These are phyloP conservation scores for Semaprochilodus insignis DNA, from an alignment of 2,797 vertebrate species.

Conservation along the genomic window DNA sequence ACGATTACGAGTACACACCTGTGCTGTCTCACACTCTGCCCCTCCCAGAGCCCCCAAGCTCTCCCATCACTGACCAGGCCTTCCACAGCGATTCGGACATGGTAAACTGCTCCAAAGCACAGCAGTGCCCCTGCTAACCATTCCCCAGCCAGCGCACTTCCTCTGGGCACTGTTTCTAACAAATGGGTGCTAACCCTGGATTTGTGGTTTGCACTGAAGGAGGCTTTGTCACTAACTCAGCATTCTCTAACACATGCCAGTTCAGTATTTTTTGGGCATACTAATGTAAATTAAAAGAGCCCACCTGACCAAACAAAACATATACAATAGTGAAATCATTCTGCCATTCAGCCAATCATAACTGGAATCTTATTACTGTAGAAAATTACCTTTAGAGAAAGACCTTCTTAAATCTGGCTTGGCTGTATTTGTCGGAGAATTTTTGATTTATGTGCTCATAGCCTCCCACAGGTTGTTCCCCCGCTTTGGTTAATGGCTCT, in stretches of 20 bases:
- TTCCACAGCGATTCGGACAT: conserved; percentile 99
- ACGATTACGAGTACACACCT: conserved; percentile 77
- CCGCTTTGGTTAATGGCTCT: conserved; percentile 8
- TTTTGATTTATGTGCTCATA: conserved; percentile 25
- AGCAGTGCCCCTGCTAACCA: conserved; percentile 61
- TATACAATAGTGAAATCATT: background rate
- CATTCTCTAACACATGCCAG: conserved; percentile 36
- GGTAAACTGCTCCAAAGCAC: conserved; percentile 82
- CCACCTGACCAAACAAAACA: background rate
- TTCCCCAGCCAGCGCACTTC: conserved; percentile 63
- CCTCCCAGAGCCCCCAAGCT: conserved; percentile 78
- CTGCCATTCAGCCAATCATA: background rate
- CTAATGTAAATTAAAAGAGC: background rate
- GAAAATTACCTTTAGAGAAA: background rate
- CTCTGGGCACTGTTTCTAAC: conserved; percentile 13
- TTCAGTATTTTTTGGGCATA: background rate
- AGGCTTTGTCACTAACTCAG: conserved; percentile 13
- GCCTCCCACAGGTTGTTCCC: conserved; percentile 13
- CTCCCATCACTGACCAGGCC: conserved; percentile 83
- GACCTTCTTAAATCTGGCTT: conserved; percentile 4
- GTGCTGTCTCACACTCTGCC: conserved; percentile 85
- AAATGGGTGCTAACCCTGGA: conserved; percentile 11
- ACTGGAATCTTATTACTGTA: background rate
- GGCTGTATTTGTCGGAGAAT: conserved; percentile 34
- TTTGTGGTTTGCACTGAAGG: background rate